Evolutionary conservation across 2,888 invertebrate genomes (phyloP).

Genomic region (Aporophyla nigra): DNA sequence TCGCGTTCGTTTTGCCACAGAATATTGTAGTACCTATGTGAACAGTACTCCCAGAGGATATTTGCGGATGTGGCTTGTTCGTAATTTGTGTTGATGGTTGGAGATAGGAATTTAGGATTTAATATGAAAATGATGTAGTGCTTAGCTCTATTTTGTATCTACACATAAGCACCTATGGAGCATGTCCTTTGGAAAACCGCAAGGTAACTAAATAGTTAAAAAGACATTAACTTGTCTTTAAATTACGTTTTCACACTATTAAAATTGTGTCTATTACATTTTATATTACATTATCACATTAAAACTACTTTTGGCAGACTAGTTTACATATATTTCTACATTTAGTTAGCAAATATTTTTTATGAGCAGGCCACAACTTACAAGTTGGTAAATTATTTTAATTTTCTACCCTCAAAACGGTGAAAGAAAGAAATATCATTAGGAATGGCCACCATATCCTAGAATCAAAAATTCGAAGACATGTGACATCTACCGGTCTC

Average conservation of each 20-base stretch:
- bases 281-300: neutral
- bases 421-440: no score
- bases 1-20: constrained; percentile 32
- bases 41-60: constrained; percentile 5
- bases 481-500: no score
- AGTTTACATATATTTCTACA: neutral
- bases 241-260: neutral
- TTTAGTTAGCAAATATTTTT: no score
- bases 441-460: no score
- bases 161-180: neutral
- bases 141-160: neutral
- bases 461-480: no score
- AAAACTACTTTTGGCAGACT: neutral
- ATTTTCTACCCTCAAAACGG: no score
- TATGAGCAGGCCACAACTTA: no score
- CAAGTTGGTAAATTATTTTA: no score
- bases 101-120: neutral
- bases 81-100: neutral
- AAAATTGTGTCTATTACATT: neutral
- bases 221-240: neutral
- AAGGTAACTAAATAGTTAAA: no score
- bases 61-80: neutral
- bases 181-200: neutral
- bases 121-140: neutral
- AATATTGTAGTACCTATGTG: constrained; percentile 8